Conservation (phyloP, 2,888 invertebrate species). For the Drosophila picticornis region DNA sequence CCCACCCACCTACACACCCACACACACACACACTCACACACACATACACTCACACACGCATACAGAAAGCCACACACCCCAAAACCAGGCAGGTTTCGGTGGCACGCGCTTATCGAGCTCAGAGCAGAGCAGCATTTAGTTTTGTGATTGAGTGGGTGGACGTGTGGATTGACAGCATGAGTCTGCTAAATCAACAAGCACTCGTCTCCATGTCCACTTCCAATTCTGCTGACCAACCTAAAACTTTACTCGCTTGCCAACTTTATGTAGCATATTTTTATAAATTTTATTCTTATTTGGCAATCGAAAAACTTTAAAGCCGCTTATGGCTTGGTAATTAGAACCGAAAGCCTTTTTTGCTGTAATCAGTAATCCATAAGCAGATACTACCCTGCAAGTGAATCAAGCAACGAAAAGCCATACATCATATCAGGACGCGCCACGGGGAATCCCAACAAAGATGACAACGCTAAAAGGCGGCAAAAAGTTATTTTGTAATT, state of each 20-base stretch:
- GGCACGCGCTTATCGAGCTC: conserved; percentile 74
- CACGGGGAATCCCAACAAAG: conserved; percentile 75
- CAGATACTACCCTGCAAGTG: conserved; percentile 21
- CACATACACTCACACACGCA: conserved; percentile 1
- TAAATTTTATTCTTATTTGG: background rate
- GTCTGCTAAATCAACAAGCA: conserved; percentile 80
- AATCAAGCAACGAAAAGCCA: conserved; percentile 69
- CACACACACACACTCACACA: background rate
- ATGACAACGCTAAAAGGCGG: conserved; percentile 64
- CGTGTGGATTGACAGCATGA: conserved; percentile 83
- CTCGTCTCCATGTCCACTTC: conserved; percentile 26
- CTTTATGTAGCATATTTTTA: conserved; percentile 9
- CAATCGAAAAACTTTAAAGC: conserved; percentile 36
- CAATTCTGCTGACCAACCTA: conserved; percentile 7
- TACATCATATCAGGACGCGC: conserved; percentile 67
- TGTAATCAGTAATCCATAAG: conserved; percentile 46
- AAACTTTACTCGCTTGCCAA: conserved; percentile 6
- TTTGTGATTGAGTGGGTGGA: conserved; percentile 79
- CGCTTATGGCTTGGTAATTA: conserved; percentile 61
- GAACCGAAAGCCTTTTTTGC: conserved; percentile 60
- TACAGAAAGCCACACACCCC: conserved; percentile 19
- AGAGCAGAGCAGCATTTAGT: conserved; percentile 74
- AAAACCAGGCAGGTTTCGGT: conserved; percentile 36
- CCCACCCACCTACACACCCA: conserved; percentile 10
- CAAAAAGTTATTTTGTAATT: conserved; percentile 78